These are phyloP conservation scores for Dryobates pubescens DNA, from an alignment of 2,797 vertebrate genomes.

Conservation along the genomic window DNA sequence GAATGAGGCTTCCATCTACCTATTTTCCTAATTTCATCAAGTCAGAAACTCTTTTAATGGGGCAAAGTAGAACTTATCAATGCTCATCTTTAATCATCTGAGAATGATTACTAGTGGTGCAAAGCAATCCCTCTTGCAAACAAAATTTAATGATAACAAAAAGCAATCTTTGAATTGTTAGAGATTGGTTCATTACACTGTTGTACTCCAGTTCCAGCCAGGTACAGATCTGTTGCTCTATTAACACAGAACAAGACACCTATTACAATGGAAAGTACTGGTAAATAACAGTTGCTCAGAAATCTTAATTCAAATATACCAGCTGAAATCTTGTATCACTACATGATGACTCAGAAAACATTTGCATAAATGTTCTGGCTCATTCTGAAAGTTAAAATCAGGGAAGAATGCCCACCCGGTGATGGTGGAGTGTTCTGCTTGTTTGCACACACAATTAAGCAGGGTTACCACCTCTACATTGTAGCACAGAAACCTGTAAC, in stretches of 20 bases:
- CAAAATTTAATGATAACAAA: not conserved
- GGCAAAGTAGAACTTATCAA: not conserved
- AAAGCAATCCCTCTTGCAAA: not conserved
- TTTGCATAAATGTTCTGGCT: not conserved
- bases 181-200: not conserved
- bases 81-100: not conserved
- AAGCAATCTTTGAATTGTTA: not conserved
- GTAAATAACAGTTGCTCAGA: not conserved
- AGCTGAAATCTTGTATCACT: not conserved
- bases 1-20: not conserved
- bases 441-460: not conserved
- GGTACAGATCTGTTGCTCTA: not conserved
- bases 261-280: not conserved
- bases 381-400: not conserved
- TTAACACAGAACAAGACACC: not conserved
- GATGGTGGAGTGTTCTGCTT: not conserved
- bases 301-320: not conserved
- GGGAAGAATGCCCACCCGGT: not conserved
- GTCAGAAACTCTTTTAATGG: not conserved
- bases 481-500: not conserved
- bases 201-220: not conserved
- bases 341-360: not conserved
- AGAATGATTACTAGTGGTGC: not conserved
- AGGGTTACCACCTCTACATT: not conserved
- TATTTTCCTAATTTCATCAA: not conserved